Conservation (phyloP, 2,113 vertebrate genomes). For the Notiomystis cincta region DNA sequence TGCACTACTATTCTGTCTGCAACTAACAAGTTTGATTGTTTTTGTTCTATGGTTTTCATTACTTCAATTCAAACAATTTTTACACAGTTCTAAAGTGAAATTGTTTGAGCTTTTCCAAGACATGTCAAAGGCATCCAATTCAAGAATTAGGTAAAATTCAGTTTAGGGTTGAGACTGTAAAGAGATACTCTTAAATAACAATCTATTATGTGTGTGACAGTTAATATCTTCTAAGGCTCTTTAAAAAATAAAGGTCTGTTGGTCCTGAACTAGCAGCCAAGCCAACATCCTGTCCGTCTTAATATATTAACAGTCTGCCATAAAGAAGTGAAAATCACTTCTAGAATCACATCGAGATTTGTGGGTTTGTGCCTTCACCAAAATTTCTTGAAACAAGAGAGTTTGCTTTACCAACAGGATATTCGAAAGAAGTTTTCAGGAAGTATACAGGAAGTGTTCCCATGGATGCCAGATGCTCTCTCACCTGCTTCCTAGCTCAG, state of each 20-base stretch:
- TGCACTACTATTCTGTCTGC: not conserved
- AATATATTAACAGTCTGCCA: not conserved
- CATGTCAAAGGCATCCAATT: not conserved
- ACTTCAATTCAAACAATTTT: not conserved
- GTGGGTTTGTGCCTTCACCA: not conserved
- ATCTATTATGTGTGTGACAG: not conserved
- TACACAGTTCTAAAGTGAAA: not conserved
- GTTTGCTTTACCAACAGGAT: not conserved
- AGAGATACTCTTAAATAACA: not conserved
- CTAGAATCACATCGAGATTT: not conserved
- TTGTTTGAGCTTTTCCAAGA: not conserved
- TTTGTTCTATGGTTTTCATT: not conserved
- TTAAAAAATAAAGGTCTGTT: not conserved
- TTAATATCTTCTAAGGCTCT: not conserved
- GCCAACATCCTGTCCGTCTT: rapidly evolving
- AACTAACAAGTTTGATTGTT: not conserved
- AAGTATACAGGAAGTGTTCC: not conserved
- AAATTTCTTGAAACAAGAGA: not conserved
- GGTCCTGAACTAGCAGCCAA: not conserved
- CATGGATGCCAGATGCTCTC: not conserved
- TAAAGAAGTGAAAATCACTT: not conserved
- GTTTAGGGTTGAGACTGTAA: not conserved
- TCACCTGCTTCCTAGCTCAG: not conserved
- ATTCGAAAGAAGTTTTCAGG: not conserved
- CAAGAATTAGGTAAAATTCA: not conserved